Conservation (phyloP, 2,888 invertebrate genomes). For the Tiphia femorata region DNA sequence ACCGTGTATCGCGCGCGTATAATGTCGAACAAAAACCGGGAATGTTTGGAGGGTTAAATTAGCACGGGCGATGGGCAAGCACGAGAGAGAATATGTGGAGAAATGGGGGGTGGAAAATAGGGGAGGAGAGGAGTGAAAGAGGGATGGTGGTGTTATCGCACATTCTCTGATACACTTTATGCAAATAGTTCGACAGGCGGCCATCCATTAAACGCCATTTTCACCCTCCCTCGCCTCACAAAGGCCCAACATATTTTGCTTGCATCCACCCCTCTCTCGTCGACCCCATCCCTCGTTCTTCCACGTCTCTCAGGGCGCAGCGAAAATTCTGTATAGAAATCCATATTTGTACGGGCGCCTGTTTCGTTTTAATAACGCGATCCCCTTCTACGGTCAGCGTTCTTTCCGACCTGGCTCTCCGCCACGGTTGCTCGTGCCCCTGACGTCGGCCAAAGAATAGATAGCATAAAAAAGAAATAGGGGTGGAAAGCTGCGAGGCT, state of each 20-base stretch:
- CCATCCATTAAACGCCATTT: slow-evolving; percentile 47
- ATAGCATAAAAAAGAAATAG: too few relatives aligned
- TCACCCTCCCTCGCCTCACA: slow-evolving; percentile 28
- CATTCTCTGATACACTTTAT: slow-evolving; percentile 27
- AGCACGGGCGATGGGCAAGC: slow-evolving; percentile 18
- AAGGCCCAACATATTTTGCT: slow-evolving; percentile 32
- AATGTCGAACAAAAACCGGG: slow-evolving; percentile 25
- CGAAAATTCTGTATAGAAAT: too few relatives aligned
- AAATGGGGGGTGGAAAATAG: neutral
- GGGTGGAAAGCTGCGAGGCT: too few relatives aligned
- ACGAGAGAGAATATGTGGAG: slow-evolving; percentile 10
- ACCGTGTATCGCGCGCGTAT: slow-evolving; percentile 2
- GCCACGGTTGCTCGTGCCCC: too few relatives aligned
- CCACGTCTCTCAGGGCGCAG: too few relatives aligned
- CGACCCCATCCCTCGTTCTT: too few relatives aligned
- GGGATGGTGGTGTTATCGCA: slow-evolving; percentile 14
- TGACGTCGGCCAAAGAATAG: too few relatives aligned
- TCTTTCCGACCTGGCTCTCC: too few relatives aligned
- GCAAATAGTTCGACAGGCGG: slow-evolving; percentile 47
- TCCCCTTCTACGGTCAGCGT: too few relatives aligned
- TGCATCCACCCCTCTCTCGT: neutral
- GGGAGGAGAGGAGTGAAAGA: neutral
- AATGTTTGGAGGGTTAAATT: slow-evolving; percentile 32
- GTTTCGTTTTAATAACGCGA: too few relatives aligned
- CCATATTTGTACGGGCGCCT: too few relatives aligned